Base-by-base conservation (phyloP, 2,888 invertebrate species). In the Chloroclysta siterata region DNA sequence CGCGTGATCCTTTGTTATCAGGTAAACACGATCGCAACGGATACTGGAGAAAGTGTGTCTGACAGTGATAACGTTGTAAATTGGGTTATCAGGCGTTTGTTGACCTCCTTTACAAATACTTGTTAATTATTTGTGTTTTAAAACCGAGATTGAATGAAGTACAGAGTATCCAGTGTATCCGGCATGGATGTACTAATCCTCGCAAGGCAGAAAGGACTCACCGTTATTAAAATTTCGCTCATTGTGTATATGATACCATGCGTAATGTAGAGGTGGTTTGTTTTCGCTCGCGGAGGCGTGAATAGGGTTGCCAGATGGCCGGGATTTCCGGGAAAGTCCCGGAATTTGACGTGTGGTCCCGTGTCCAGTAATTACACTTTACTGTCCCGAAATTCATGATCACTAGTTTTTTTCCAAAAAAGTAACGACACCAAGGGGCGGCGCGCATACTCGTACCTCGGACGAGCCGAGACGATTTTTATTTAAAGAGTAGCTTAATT, bases 11-110 rank as follows among this genome's bases (percentile, higher is more conserved):
- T 14, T 51, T 14, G 36, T 66, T 71, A 71, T 69, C 69, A 42
- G 57, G 58, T 67, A 56, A 51, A 59, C 51, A 64, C 29, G 41
- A 39, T 17, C 39, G 59, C 59, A 41, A 28, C 13, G 6, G 60
- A 63, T 61, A 66, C 48, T 33, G 29, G 61, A 60, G 69, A 68
- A 66, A 69, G 69, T 48, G 62, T 55, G 54, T 28, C 47, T 65
- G 71, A 65, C 70, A 69, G 59, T 65, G 71, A 67, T 72, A 69
- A 63, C 63, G 57, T 39, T 46, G 56, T 36, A 10, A 70, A 65
- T 56, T 65, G 58, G 69, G 69, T 69, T 70, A 70, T 70, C 70
- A 63, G 55, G 28, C 54, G 64, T 48, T 55, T 56, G 66, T 61
- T 56, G 70, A 66, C 72, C 72, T 69, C 67, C 60, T 60, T 63